Evolutionary conservation across 2,113 vertebrate species (phyloP), one percentile per base, ranked within the genome.

Genomic region (Silurus meridionalis): DNA sequence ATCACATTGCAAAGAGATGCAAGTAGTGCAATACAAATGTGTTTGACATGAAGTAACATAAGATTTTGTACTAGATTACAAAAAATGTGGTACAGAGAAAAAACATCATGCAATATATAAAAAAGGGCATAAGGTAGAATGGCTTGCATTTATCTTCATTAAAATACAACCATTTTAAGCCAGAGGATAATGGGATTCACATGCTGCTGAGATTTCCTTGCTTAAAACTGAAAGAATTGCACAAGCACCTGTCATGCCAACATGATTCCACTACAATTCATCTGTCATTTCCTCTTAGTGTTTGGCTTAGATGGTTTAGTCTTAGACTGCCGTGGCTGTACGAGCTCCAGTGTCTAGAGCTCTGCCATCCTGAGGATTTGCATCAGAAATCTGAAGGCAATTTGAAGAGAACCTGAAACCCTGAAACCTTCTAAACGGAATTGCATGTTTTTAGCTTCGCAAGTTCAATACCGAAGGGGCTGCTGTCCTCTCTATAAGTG

Each of bases 391-490:
- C 81, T 72, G 52, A 55, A 64, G 66, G 28, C 64, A 84, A 88
- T 92, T 93, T 91, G 85, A 92, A 90, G 85, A 83, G 3, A 9
- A 66, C 66, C 50, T 10, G 53, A 80, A 87, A 77, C 90, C 80
- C 83, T 84, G 85, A 37, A 37, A 37, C 37, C 90, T 84, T 91
- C 88, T 84, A 90, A 93, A 92, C 90, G 91, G 87, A 90, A 91
- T 92, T 91, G 91, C 85, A 89, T 89, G 90, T 90, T 55, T 63
- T 85, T 87, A 86, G 88, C 88, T 88, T 88, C 93, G 83, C 91
- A 93, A 90, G 85, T 92, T 93, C 93, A 89, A 91, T 91, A 91
- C 84, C 88, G 90, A 83, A 83, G 67, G 61, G 85, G 87, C 90
- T 87, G 91, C 91, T 90, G 89, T 90, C 89, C 89, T 91, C 85